Conservation (phyloP, 2,797 vertebrate species). For the Tokudaia tokunoshimensis region DNA sequence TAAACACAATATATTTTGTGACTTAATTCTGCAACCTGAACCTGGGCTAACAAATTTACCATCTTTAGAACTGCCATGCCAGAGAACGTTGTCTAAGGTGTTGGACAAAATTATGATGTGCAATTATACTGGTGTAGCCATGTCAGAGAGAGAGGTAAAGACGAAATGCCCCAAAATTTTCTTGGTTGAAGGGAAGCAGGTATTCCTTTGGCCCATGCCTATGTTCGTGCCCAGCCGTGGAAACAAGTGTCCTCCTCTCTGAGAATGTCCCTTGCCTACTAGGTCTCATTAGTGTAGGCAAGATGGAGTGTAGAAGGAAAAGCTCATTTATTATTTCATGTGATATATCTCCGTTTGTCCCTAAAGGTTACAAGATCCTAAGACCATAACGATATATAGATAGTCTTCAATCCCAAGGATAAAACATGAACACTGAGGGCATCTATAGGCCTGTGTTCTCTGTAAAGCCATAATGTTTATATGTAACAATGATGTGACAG, state of each 20-base stretch:
- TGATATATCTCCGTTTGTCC: not conserved
- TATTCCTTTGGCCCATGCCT: not conserved
- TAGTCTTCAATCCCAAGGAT: not conserved
- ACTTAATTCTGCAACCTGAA: slow-evolving; percentile 15
- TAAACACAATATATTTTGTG: not conserved
- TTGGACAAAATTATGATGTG: not conserved
- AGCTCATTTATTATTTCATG: not conserved
- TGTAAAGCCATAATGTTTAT: not conserved
- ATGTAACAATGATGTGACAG: not conserved
- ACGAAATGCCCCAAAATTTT: not conserved
- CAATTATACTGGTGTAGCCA: not conserved
- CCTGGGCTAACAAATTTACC: not conserved
- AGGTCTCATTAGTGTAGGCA: not conserved
- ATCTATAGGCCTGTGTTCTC: not conserved
- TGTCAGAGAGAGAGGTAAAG: not conserved
- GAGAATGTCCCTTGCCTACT: not conserved
- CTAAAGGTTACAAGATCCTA: not conserved
- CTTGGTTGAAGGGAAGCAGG: not conserved
- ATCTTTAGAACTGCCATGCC: not conserved
- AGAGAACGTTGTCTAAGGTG: not conserved
- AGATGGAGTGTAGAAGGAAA: not conserved
- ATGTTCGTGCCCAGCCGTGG: not conserved
- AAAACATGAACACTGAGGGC: not conserved
- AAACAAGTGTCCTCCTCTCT: slow-evolving; percentile 6
- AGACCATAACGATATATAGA: not conserved